Evolutionary conservation across 2,113 vertebrate genomes (phyloP).

Genomic region (Gobio gobio): DNA sequence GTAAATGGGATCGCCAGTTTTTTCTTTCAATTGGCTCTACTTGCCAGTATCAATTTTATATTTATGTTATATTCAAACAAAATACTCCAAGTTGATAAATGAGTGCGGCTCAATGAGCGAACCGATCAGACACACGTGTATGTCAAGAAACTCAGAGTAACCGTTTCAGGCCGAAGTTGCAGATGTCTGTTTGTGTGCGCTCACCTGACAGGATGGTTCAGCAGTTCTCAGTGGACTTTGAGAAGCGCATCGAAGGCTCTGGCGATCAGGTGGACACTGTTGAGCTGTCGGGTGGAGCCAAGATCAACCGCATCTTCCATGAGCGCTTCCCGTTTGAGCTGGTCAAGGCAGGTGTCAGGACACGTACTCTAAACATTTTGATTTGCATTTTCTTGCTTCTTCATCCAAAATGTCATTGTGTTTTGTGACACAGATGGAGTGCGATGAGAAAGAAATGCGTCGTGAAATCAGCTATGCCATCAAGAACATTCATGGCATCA

Average conservation of each 20-base stretch:
- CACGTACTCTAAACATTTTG: neutral
- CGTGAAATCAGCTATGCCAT: slow-evolving; percentile 96
- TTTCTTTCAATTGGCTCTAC: too few species aligned
- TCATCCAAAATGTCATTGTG: neutral
- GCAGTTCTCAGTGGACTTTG: slow-evolving; percentile 95
- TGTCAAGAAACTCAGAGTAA: too few species aligned
- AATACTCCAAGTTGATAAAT: too few species aligned
- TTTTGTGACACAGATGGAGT: slow-evolving; percentile 85
- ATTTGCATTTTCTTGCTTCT: neutral
- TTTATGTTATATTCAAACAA: too few species aligned
- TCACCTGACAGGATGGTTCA: slow-evolving; percentile 87
- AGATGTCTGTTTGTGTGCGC: too few species aligned
- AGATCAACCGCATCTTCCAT: slow-evolving; percentile 96
- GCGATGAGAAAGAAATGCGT: slow-evolving; percentile 92
- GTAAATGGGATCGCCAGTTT: too few species aligned
- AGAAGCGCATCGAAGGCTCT: slow-evolving; percentile 94
- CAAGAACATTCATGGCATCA: slow-evolving; percentile 96
- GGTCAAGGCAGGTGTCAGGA: slow-evolving; percentile 83
- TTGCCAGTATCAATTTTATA: too few species aligned
- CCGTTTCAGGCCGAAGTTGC: too few species aligned
- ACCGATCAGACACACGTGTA: too few species aligned
- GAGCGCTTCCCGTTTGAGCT: slow-evolving; percentile 95
- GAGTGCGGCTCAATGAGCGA: too few species aligned
- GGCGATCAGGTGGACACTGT: slow-evolving; percentile 96
- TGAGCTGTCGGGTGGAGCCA: slow-evolving; percentile 91